Evolutionary conservation across 1,140 invertebrate genomes (phyloP).

Genomic region (Ceratosolen fusciceps): DNA sequence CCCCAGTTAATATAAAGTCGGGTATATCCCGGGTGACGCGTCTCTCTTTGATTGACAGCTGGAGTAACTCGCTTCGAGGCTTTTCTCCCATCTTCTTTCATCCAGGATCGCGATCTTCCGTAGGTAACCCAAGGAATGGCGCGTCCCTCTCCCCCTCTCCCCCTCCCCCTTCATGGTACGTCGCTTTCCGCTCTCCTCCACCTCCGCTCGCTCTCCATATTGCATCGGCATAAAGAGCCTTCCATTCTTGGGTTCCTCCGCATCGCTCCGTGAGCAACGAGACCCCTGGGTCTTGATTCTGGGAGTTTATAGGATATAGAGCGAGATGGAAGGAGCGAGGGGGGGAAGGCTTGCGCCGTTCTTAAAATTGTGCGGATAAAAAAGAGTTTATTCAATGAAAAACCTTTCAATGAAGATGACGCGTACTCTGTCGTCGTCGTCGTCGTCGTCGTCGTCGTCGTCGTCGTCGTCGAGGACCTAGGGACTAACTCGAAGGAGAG

Average conservation of each 20-base stretch:
- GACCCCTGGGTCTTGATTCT: constrained; percentile 37
- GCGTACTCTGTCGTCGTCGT: not conserved
- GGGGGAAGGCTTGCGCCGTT: not conserved
- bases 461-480: too few relatives aligned
- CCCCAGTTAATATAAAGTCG: constrained; percentile 37
- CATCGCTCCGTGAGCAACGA: constrained; percentile 41
- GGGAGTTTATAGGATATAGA: constrained; percentile 20
- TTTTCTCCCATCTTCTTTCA: constrained; percentile 23
- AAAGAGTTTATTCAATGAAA: not conserved
- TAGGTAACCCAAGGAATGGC: not conserved
- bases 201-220: constrained; percentile 5
- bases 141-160: not conserved
- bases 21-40: constrained; percentile 16
- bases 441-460: too few relatives aligned
- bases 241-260: constrained; percentile 12
- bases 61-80: constrained; percentile 45
- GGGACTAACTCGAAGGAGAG: not conserved
- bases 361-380: not conserved
- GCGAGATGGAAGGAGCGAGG: not conserved
- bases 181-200: too few relatives aligned
- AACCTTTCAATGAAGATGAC: not conserved
- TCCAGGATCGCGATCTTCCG: not conserved
- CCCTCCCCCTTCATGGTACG: not conserved
- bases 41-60: constrained; percentile 56
- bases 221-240: constrained; percentile 16